phyloP scores from a whole-genome alignment of 2,797 vertebrate species.

The Podarcis lilfordi region DNA sequence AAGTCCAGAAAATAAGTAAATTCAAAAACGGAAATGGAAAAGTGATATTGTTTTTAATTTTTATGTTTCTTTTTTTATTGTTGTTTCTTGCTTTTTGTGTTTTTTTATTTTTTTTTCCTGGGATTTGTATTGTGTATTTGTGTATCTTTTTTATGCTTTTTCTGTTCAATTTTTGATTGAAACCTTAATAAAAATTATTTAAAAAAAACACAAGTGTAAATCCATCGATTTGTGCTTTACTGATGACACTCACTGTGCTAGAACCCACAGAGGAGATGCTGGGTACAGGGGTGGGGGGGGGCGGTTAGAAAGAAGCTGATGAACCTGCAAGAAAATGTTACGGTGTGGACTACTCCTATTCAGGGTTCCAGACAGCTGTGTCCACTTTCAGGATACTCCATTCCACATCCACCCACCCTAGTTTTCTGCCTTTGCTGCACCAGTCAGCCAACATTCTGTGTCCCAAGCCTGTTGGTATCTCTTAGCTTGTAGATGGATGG shows the following conservation, averaged over 20 bases:
- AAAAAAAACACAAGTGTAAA: neutral
- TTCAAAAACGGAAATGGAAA: too few species aligned
- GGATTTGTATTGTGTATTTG: too few species aligned
- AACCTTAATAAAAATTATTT: too few species aligned
- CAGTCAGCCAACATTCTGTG: neutral
- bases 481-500: too few species aligned
- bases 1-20: too few species aligned
- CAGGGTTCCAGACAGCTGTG: neutral
- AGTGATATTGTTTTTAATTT: too few species aligned
- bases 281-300: neutral
- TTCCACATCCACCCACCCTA: neutral
- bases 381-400: neutral
- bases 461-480: neutral
- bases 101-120: too few species aligned
- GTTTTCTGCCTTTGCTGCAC: neutral
- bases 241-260: neutral
- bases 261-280: neutral
- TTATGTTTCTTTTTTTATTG: too few species aligned
- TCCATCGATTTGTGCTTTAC: neutral
- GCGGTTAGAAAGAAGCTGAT: neutral
- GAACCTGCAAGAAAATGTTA: neutral
- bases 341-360: neutral
- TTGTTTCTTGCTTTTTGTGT: too few species aligned
- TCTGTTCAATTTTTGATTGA: too few species aligned
- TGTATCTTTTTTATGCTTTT: too few species aligned